phyloP scores from a whole-genome alignment of 1,140 invertebrate species.

The Mylabris phalerata region DNA sequence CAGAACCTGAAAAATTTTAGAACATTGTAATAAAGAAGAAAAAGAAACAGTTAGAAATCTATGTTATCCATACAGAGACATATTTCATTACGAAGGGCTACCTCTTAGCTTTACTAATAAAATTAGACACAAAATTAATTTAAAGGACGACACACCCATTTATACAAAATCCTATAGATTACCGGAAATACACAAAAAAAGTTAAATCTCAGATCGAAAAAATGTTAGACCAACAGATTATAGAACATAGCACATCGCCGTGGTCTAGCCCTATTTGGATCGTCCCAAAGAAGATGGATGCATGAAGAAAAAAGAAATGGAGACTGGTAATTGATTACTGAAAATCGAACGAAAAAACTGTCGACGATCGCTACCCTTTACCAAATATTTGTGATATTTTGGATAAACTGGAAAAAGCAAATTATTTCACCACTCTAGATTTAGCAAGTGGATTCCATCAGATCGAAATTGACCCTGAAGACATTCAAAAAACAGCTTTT shows the following conservation, averaged over 20 bases:
- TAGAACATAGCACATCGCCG: slow-evolving; percentile 18
- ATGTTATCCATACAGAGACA: slow-evolving; percentile 16
- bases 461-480: slow-evolving; percentile 1
- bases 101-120: slow-evolving; percentile 17
- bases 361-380: slow-evolving; percentile 45
- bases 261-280: slow-evolving; percentile 18
- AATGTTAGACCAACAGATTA: slow-evolving; percentile 23
- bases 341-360: slow-evolving; percentile 37
- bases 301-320: slow-evolving; percentile 34
- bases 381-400: slow-evolving; percentile 44
- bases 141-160: slow-evolving; percentile 4
- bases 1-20: slow-evolving; percentile 10
- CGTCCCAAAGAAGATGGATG: slow-evolving; percentile 35
- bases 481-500: not conserved
- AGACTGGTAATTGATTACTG: slow-evolving; percentile 38
- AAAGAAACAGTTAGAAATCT: slow-evolving; percentile 14
- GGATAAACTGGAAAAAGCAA: too few species aligned
- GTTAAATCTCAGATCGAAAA: slow-evolving; percentile 24
- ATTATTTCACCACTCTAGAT: too few species aligned
- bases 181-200: slow-evolving; percentile 20
- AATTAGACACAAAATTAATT: slow-evolving; percentile 18
- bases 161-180: slow-evolving; percentile 21
- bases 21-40: slow-evolving; percentile 22
- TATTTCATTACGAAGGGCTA: slow-evolving; percentile 16
- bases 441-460: not conserved